Percentiles rank a stretch among this genome's conserved stretches.
These are phyloP conservation scores for Atta texana DNA, from an alignment of 1,140 invertebrate species.

Conservation along the genomic window DNA sequence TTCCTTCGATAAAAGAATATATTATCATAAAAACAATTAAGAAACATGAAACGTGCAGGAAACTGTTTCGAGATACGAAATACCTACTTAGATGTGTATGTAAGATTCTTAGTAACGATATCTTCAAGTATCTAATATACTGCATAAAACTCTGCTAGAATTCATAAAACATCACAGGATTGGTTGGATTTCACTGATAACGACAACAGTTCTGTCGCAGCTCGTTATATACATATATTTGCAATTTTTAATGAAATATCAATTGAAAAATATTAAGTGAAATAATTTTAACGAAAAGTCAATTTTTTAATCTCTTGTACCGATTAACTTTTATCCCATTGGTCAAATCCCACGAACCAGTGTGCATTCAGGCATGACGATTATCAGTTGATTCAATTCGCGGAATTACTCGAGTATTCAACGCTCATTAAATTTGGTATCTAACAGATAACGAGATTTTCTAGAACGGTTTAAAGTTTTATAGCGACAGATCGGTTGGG, in stretches of 20 bases:
- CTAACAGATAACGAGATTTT: constrained; percentile 46
- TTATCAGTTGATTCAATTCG: constrained; percentile 36
- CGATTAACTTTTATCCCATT: not conserved
- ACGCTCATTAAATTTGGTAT: constrained; percentile 24
- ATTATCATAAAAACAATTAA: constrained; percentile 19
- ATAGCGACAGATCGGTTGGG: not conserved
- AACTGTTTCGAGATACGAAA: constrained; percentile 8
- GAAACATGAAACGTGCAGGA: not conserved
- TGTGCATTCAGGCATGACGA: constrained; percentile 1
- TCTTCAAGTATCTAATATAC: constrained; percentile 1
- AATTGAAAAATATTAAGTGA: not conserved
- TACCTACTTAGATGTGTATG: not conserved
- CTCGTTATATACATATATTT: not conserved
- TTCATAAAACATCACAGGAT: not conserved
- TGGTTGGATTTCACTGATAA: not conserved
- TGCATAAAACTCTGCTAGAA: not conserved
- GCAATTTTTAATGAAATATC: not conserved
- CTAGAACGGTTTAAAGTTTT: not conserved
- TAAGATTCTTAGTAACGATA: constrained; percentile 14
- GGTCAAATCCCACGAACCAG: not conserved
- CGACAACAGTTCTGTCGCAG: not conserved
- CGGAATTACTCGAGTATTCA: constrained; percentile 19
- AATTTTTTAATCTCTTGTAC: not conserved
- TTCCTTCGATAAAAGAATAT: not conserved
- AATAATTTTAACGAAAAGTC: not conserved